Base-by-base conservation (phyloP, 2,113 vertebrate species). In the Podiceps cristatus region DNA sequence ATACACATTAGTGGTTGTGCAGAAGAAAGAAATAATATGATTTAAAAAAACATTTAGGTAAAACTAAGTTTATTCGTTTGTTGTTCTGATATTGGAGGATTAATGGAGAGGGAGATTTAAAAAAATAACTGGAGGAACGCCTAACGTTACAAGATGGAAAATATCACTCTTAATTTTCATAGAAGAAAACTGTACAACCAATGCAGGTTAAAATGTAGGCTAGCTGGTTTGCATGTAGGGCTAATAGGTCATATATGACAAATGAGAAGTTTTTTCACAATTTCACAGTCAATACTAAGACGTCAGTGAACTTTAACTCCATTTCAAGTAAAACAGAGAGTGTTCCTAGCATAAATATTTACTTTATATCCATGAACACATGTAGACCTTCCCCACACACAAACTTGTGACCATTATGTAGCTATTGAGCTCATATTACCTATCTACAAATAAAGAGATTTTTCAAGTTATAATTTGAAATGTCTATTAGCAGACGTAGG, bases 321-420 rank as follows among this genome's bases (percentile, higher is more conserved):
- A 7, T 60, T 87, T 80, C 20, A 22, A 62, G 59, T 64, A 37
- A 88, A 93, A 83, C 47, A 33, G 42, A 80, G 68, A 68, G 40
- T 77, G 72, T 84, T 90, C 50, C 68, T 52, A 85, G 66, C 25
- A 47, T 50, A 93, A 93, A 78, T 93, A 91, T 87, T 91, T 90
- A 74, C 79, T 82, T 93, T 66, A 68, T 56, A 88, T 33, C 86
- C 64, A 80, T 25, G 89, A 94, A 84, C 45, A 72, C 67, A 92
- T 18, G 11, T 28, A 56, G 8, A 90, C 88, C 59, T 88, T 77
- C 58, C 40, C 22, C 68, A 7, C 72, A n/a, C 67, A 29, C 52
- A 33, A 77, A 82, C 75, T 55, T 52, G 53, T 28, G 76, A 85
- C 90, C 59, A 86, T 77, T 72, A 47, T 11, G 29, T 5, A 87